Percentiles rank a stretch among this genome's conserved stretches.
Conservation (phyloP, 2,888 invertebrate genomes). For the Hirtodrosophila alboralis region DNA sequence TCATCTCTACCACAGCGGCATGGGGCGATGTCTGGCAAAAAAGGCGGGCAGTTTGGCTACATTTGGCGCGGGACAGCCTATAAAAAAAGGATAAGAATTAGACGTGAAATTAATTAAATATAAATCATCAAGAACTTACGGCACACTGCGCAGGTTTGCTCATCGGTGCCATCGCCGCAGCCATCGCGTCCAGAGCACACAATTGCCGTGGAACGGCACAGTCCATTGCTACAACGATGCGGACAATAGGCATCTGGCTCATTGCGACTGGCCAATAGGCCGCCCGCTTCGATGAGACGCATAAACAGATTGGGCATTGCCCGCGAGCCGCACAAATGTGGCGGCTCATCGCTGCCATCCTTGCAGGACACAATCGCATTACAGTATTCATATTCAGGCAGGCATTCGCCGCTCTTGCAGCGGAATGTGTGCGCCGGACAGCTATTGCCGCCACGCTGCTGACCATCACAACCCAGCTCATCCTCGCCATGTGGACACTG, state of each 20-base stretch:
- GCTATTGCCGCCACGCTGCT: conserved; percentile 84
- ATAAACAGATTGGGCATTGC: conserved; percentile 83
- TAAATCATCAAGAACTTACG: conserved; percentile 87
- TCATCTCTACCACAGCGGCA: conserved; percentile 81
- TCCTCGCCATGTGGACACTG: conserved; percentile 92
- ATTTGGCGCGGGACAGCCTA: conserved; percentile 86
- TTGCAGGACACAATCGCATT: conserved; percentile 94
- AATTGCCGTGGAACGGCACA: conserved; percentile 94
- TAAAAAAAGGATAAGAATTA: not conserved
- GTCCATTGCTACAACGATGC: conserved; percentile 92
- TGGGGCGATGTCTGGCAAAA: conserved; percentile 78
- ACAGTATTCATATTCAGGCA: conserved; percentile 96
- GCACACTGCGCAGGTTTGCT: conserved; percentile 92
- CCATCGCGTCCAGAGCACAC: conserved; percentile 95
- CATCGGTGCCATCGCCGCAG: conserved; percentile 95
- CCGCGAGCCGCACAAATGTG: conserved; percentile 88
- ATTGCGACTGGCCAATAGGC: conserved; percentile 64
- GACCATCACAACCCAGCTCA: conserved; percentile 88
- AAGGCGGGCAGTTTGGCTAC: conserved; percentile 65
- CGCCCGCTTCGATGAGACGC: conserved; percentile 80
- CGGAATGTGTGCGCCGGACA: conserved; percentile 94
- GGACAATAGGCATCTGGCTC: conserved; percentile 87
- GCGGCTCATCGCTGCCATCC: conserved; percentile 95
- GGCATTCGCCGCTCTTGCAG: conserved; percentile 93
- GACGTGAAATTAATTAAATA: not conserved